Conservation (phyloP, 2,888 invertebrate species). For the Busseola fusca region DNA sequence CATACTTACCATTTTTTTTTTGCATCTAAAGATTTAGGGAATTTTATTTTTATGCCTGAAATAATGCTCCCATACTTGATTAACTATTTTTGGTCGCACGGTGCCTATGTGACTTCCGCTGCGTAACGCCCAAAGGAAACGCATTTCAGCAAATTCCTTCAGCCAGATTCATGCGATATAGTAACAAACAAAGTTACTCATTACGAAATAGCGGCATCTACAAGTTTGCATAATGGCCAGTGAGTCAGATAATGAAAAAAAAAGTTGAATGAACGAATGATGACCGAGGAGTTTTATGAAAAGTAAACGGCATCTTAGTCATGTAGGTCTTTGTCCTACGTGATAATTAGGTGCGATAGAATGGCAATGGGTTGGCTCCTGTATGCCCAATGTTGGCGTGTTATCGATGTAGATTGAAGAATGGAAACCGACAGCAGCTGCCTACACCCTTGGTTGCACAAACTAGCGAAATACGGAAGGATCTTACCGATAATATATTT, state of each 20-base stretch:
- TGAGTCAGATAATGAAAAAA: slow-evolving; percentile 50
- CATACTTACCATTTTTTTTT: not conserved
- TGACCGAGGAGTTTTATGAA: slow-evolving; percentile 38
- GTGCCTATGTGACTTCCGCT: slow-evolving; percentile 59
- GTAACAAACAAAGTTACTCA: slow-evolving; percentile 38
- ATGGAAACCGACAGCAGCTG: too few species aligned
- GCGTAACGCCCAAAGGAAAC: slow-evolving; percentile 49
- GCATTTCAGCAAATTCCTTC: slow-evolving; percentile 60
- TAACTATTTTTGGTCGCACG: slow-evolving; percentile 3
- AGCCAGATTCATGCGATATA: slow-evolving; percentile 47
- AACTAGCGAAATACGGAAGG: not conserved
- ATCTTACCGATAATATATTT: not conserved
- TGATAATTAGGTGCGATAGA: slow-evolving; percentile 19
- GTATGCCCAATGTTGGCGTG: slow-evolving; percentile 24
- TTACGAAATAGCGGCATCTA: slow-evolving; percentile 49
- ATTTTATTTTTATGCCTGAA: not conserved
- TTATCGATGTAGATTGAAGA: not conserved
- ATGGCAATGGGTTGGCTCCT: slow-evolving; percentile 18
- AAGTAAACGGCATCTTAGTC: slow-evolving; percentile 56
- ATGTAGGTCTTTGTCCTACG: slow-evolving; percentile 58
- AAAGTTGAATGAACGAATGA: slow-evolving; percentile 56
- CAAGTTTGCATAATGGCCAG: slow-evolving; percentile 29
- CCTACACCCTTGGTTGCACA: not conserved
- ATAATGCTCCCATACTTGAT: not conserved
- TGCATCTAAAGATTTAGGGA: not conserved